Evolutionary conservation across 2,797 vertebrate genomes (phyloP).

Genomic region (Acrossocheilus fasciatus): DNA sequence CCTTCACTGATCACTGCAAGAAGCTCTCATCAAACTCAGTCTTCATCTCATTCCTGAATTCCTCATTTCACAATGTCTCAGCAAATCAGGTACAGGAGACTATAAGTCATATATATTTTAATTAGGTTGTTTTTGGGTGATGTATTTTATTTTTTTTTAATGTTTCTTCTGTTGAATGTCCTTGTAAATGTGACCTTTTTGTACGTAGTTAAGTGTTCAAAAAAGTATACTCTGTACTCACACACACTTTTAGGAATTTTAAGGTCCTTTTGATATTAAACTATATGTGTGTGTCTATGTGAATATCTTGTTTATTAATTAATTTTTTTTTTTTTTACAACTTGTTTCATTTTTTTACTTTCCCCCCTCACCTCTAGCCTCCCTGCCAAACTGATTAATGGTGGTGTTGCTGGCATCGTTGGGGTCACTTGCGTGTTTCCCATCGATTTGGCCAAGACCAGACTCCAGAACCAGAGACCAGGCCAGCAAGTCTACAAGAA

Average conservation of each 20-base stretch:
- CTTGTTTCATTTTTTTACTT: background rate
- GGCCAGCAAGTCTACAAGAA: conserved; percentile 86
- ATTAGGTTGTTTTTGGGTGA: background rate
- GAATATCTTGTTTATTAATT: too few relatives aligned
- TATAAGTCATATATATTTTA: background rate
- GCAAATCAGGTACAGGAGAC: conserved; percentile 72
- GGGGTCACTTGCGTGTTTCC: conserved; percentile 89
- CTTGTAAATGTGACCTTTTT: background rate
- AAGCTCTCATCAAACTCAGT: conserved; percentile 20
- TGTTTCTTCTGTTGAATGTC: background rate
- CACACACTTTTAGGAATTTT: background rate
- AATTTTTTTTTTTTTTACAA: background rate
- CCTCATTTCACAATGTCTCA: conserved; percentile 77
- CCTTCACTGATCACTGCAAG: background rate
- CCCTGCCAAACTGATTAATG: conserved; percentile 88
- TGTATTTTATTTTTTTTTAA: background rate
- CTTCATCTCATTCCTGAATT: conserved; percentile 27
- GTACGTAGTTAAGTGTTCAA: background rate
- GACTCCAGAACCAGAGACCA: conserved; percentile 86
- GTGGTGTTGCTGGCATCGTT: conserved; percentile 87
- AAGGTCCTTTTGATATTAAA: background rate
- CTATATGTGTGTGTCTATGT: too few relatives aligned
- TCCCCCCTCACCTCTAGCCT: conserved; percentile 72
- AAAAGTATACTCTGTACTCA: background rate
- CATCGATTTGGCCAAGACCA: conserved; percentile 87